Evolutionary conservation across 2,888 invertebrate species (phyloP), one percentile per base, ranked within the genome.

Genomic region (Ditula angustiorana): DNA sequence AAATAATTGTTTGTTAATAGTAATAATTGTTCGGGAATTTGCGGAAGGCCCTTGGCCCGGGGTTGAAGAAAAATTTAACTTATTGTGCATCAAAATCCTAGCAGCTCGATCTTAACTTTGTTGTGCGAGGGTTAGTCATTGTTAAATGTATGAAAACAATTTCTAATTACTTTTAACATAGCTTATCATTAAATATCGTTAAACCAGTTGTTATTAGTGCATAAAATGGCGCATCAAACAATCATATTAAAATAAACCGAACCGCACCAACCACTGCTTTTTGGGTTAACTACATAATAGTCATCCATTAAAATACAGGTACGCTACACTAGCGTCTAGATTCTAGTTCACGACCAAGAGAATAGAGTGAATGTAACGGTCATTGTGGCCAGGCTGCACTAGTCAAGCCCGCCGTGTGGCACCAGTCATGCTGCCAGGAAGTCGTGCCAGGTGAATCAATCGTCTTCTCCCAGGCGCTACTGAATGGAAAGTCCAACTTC

Each of bases 281-380:
- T n/a, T n/a, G n/a, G n/a, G n/a, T n/a, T n/a, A n/a, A n/a, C n/a
- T n/a, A n/a, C n/a, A n/a, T n/a, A n/a, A n/a, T n/a, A n/a, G n/a
- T n/a, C 13, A 19, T 35, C 23, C 26, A 49, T 55, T 23, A 28
- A 30, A 30, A 1, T 16, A 26, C n/a, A n/a, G n/a, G n/a, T 37
- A 62, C 30, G 41, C 28, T 24, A 16, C 33, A 37, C 30, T 30
- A 13, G 41, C 33, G 24, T 50, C 50, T 63, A 52, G 57, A 35
- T 63, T 57, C 50, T 57, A 57, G 63, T 57, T 57, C 62, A 63
- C 49, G 37, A 57, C 28, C 56, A 56, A 49, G 57, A 55, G 63
- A 59, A 49, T 61, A 63, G 61, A 61, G 61, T 55, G 67, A 73
- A 72, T 71, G 74, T 83, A 83, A 82, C 83, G 81, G 84, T 78